phyloP scores from a whole-genome alignment of 2,888 invertebrate genomes.

The Trachelus troglodyta region DNA sequence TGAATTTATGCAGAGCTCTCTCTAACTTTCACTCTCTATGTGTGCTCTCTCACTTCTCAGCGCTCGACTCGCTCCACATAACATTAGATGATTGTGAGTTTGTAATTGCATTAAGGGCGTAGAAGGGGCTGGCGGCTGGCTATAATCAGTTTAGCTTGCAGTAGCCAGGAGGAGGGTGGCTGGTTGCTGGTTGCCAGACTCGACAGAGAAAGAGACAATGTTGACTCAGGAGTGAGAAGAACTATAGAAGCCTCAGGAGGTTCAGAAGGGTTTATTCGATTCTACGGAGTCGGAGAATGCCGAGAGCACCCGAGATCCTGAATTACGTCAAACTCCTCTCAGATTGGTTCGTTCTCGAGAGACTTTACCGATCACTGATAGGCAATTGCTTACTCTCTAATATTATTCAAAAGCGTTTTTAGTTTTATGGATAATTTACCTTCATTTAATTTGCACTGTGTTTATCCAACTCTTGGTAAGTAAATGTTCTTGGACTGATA shows the following conservation, averaged over 20 bases:
- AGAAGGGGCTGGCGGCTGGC: constrained; percentile 38
- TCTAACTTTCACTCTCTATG: background rate
- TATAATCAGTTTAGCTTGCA: constrained; percentile 53
- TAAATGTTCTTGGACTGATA: background rate
- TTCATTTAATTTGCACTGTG: background rate
- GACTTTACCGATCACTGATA: background rate
- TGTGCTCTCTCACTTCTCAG: background rate
- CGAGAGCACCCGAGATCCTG: background rate
- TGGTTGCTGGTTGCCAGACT: constrained; percentile 35
- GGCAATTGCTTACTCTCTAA: background rate
- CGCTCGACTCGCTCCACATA: constrained; percentile 30
- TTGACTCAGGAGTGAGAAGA: constrained; percentile 1
- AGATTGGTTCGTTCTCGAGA: background rate
- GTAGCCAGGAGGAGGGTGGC: constrained; percentile 43
- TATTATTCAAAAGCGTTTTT: background rate
- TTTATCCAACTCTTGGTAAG: background rate
- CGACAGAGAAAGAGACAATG: background rate
- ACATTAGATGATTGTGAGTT: constrained; percentile 55
- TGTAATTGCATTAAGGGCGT: constrained; percentile 51
- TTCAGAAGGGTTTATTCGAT: background rate
- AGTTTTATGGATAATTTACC: background rate
- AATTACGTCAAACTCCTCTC: background rate
- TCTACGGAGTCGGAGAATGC: background rate
- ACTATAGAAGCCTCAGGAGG: background rate
- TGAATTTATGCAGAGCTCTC: background rate